Base-by-base conservation (phyloP, 2,797 vertebrate species). In the Loriculus beryllinus region DNA sequence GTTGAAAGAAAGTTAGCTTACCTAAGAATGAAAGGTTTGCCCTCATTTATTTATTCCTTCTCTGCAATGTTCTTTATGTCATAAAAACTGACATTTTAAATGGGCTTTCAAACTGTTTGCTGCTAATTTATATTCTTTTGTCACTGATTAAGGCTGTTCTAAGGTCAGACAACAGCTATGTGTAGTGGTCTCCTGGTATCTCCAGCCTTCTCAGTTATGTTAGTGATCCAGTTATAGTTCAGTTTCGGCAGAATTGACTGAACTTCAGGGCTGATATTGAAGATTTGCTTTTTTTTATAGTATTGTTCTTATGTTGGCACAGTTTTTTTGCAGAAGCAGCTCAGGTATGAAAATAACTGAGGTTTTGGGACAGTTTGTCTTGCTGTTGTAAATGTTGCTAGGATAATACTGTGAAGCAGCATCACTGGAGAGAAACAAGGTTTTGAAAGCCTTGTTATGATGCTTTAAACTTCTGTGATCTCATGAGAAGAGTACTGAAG, bases 121-220 rank as follows among this genome's bases (percentile, higher is more conserved):
- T 79, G 79, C 25, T 37, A 40, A 29, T 26, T 69, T 20, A 16
- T 63, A 54, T 40, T 37, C 7, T 64, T 35, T 37, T 45, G 13
- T 56, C 19, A 5, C 19, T 40, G 29, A 3, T 35, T 69, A 52
- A 64, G 21, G 22, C 49, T 64, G 15, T 56, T 79, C 12, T 20
- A 10, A 52, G 23, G 47, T 54, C 22, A 60, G 12, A 47, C 0
- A 1, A 20, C 19, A 45, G 7, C 5, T 29, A 0, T 35, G 9
- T 23, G 7, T 60, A 45, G 40, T 20, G 22, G 35, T 15, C 33
- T 82, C 14, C 9, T 4, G 2, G 8, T 56, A 20, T 74, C 16
- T 59, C 56, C 25, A 19, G 2, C 51, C 59, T 25, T 62, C 35
- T 42, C 15, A 10, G 3, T 65, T 56, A 42, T 28, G 43, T 7